These are phyloP conservation scores for Mystacides longicornis DNA, from an alignment of 2,888 invertebrate species.

Conservation along the genomic window DNA sequence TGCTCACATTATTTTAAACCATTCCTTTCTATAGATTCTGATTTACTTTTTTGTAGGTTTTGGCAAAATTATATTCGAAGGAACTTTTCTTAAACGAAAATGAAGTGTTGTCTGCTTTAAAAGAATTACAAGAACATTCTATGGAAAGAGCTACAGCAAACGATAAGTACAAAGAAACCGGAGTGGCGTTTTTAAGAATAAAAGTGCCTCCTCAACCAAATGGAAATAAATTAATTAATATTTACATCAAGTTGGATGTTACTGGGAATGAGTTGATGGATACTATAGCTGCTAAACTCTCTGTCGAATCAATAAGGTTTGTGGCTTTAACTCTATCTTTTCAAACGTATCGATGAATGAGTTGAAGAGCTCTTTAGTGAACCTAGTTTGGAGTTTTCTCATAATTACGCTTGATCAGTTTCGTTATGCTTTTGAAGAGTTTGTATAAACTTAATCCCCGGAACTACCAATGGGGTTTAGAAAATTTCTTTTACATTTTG, in stretches of 20 bases:
- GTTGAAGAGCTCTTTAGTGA: too few relatives aligned
- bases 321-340: too few relatives aligned
- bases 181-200: constrained; percentile 65
- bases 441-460: too few relatives aligned
- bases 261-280: constrained; percentile 50
- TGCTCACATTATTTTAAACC: constrained; percentile 27
- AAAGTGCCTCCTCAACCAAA: constrained; percentile 52
- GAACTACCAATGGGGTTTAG: too few relatives aligned
- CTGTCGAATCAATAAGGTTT: constrained; percentile 18
- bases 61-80: constrained; percentile 53
- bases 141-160: constrained; percentile 64
- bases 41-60: constrained; percentile 42
- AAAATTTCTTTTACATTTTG: too few relatives aligned
- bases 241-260: constrained; percentile 50
- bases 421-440: neutral
- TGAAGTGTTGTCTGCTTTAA: constrained; percentile 48
- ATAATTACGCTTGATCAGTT: neutral
- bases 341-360: too few relatives aligned
- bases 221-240: constrained; percentile 42
- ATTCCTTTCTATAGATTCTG: constrained; percentile 5
- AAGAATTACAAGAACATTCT: constrained; percentile 60
- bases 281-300: constrained; percentile 36
- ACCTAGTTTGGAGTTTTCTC: neutral
- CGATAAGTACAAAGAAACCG: constrained; percentile 60
- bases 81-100: constrained; percentile 47